Conservation (phyloP, 2,797 vertebrate genomes). For the Lacerta bilineata region DNA sequence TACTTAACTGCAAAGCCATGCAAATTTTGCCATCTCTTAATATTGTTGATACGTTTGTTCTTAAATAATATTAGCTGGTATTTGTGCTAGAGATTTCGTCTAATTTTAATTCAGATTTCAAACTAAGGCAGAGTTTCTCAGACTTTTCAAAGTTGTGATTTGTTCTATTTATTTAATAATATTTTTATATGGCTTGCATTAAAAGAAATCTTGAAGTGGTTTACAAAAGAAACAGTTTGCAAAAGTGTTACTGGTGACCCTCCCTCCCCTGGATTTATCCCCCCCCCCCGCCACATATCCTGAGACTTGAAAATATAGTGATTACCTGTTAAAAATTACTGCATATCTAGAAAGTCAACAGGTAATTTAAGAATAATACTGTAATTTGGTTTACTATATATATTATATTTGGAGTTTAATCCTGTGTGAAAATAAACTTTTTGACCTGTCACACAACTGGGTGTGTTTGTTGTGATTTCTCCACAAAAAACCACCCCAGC, state of each 20-base stretch:
- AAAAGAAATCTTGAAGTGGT: no score
- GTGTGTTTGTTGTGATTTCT: not conserved
- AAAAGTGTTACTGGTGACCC: not conserved
- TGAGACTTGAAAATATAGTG: not conserved
- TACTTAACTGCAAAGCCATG: not conserved
- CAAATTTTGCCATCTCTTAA: not conserved
- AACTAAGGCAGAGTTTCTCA: not conserved
- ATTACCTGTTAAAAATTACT: not conserved
- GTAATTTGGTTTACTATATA: not conserved
- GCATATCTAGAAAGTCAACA: not conserved
- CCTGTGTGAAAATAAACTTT: not conserved
- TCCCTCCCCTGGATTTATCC: not conserved
- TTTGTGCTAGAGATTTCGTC: not conserved
- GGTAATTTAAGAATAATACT: not conserved
- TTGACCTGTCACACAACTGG: not conserved
- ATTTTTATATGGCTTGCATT: no score
- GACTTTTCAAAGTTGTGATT: no score
- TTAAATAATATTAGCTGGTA: not conserved
- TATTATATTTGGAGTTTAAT: not conserved
- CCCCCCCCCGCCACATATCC: not conserved
- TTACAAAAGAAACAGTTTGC: no score
- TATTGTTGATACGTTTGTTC: not conserved
- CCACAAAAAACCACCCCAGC: no score
- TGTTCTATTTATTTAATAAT: no score
- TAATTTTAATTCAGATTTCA: not conserved